These are phyloP conservation scores for Daboia siamensis DNA, from an alignment of 2,113 vertebrate genomes.

Conservation along the genomic window DNA sequence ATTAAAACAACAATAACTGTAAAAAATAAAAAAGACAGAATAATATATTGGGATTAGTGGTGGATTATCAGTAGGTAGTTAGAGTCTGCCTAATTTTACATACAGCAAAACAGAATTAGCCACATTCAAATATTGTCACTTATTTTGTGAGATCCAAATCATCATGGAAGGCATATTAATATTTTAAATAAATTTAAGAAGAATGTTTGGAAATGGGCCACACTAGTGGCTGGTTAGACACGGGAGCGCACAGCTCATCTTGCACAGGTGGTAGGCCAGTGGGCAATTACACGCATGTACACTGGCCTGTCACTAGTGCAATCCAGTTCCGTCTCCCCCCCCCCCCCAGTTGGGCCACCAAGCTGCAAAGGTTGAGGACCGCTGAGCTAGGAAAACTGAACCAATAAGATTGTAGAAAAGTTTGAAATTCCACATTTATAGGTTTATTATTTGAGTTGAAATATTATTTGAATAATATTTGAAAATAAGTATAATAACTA, in stretches of 20 bases:
- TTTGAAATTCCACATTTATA: background rate
- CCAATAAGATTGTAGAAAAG: background rate
- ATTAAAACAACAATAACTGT: background rate
- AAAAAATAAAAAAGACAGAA: background rate
- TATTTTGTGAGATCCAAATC: background rate
- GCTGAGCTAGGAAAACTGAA: background rate
- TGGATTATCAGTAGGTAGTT: background rate
- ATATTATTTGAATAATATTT: background rate
- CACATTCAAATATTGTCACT: background rate
- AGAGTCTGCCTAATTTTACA: background rate
- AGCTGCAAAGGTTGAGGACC: background rate
- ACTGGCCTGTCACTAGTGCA: too few relatives aligned
- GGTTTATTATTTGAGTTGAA: background rate
- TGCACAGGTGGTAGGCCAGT: background rate
- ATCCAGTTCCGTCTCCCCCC: background rate
- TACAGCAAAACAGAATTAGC: background rate
- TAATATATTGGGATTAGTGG: background rate
- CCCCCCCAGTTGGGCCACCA: background rate
- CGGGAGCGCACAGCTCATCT: background rate
- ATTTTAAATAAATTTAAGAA: background rate
- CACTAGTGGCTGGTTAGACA: background rate
- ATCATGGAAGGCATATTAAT: background rate
- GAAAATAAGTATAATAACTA: background rate
- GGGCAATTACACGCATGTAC: background rate
- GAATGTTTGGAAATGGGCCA: background rate